Evolutionary conservation across 2,797 vertebrate species (phyloP).

Genomic region (Epinephelus awoara): DNA sequence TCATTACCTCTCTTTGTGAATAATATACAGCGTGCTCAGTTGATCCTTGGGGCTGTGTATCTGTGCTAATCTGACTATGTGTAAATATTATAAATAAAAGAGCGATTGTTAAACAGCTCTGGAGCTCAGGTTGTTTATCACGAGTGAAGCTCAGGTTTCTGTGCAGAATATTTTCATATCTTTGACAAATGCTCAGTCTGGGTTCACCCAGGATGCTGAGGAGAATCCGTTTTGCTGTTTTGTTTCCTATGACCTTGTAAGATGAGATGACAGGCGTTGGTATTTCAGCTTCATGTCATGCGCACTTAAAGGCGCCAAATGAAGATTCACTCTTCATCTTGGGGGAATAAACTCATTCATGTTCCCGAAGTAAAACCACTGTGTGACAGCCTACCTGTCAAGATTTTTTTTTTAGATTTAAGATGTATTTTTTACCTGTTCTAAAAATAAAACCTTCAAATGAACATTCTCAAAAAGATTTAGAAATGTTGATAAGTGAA

Average conservation of each 20-base stretch:
- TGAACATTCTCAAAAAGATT: slow-evolving; percentile 22
- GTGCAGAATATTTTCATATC: slow-evolving; percentile 25
- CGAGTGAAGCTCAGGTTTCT: slow-evolving; percentile 3
- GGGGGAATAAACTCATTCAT: slow-evolving; percentile 44
- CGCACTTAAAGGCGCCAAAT: slow-evolving; percentile 28
- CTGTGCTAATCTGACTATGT: neutral
- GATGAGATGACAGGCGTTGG: slow-evolving; percentile 43
- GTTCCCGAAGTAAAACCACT: slow-evolving; percentile 40
- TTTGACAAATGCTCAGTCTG: slow-evolving; percentile 13
- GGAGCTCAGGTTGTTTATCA: slow-evolving; percentile 3
- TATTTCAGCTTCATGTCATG: slow-evolving; percentile 46
- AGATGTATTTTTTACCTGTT: slow-evolving; percentile 29
- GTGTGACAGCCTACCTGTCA: slow-evolving; percentile 55
- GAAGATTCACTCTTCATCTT: slow-evolving; percentile 37
- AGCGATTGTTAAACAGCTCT: slow-evolving; percentile 1
- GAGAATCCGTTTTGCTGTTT: slow-evolving; percentile 54
- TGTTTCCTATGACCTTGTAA: slow-evolving; percentile 38
- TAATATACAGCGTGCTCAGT: neutral
- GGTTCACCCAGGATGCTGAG: slow-evolving; percentile 41
- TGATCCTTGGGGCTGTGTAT: neutral
- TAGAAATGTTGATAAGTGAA: slow-evolving; percentile 6
- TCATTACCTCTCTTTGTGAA: slow-evolving; percentile 28
- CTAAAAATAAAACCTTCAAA: slow-evolving; percentile 65
- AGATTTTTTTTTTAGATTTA: slow-evolving; percentile 6
- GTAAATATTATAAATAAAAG: slow-evolving; percentile 20